Percentiles rank a stretch among this genome's conserved stretches.
phyloP scores from a whole-genome alignment of 2,888 invertebrate species.

The Ommatoiulus sabulosus region DNA sequence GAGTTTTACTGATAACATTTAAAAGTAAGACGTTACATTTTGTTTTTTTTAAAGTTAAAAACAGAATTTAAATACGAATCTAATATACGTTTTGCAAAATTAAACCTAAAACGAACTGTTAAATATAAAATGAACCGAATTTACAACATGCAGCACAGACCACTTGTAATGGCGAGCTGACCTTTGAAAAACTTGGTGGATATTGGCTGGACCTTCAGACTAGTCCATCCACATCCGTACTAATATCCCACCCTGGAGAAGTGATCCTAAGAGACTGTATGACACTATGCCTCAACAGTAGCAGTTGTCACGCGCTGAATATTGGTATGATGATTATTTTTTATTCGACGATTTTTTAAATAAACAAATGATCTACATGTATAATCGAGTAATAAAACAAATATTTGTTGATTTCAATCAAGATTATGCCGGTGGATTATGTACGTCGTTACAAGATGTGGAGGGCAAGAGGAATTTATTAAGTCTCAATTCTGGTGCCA shows the following conservation, averaged over 20 bases:
- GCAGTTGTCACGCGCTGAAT: slow-evolving; percentile 66
- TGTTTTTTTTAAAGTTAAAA: too few species aligned
- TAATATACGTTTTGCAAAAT: too few species aligned
- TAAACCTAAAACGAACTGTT: too few species aligned
- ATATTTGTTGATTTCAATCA: slow-evolving; percentile 59
- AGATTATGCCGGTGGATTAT: slow-evolving; percentile 68
- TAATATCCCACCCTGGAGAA: slow-evolving; percentile 67
- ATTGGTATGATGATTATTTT: slow-evolving; percentile 64
- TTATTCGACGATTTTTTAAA: too few species aligned
- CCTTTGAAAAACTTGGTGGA: slow-evolving; percentile 68
- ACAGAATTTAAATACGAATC: too few species aligned
- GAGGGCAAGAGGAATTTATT: slow-evolving; percentile 65
- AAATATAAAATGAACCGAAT: too few species aligned
- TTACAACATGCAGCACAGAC: not conserved
- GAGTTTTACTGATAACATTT: too few species aligned
- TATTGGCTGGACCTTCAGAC: slow-evolving; percentile 60
- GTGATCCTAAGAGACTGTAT: slow-evolving; percentile 68
- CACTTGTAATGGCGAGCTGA: slow-evolving; percentile 67
- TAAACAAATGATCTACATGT: not conserved
- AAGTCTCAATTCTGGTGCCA: slow-evolving; percentile 65
- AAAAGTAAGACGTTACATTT: too few species aligned
- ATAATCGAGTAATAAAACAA: not conserved
- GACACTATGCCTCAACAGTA: slow-evolving; percentile 67
- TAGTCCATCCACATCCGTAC: slow-evolving; percentile 58
- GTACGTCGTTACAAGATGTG: slow-evolving; percentile 67